These are phyloP conservation scores for Halyomorpha halys DNA, from an alignment of 1,140 invertebrate species.

Conservation along the genomic window DNA sequence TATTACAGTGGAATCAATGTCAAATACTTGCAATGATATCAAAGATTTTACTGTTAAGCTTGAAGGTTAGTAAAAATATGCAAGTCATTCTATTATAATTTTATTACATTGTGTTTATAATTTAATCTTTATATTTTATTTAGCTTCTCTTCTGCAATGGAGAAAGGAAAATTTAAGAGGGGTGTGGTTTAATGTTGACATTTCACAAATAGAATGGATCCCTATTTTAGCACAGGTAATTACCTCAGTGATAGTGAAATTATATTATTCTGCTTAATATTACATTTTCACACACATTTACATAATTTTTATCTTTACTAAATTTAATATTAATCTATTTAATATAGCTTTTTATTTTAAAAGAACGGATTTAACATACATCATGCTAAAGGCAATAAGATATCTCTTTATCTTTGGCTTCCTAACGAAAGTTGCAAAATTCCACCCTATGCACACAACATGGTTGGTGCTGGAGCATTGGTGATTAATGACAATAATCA, in stretches of 20 bases:
- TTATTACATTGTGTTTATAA: neutral
- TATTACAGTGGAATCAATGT: slow-evolving; percentile 50
- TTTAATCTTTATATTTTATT: slow-evolving; percentile 31
- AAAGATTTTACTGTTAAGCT: slow-evolving; percentile 44
- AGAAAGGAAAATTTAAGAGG: slow-evolving; percentile 49
- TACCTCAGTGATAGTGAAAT: neutral
- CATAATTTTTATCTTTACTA: too few species aligned
- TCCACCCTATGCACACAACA: slow-evolving; percentile 73
- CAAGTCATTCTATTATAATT: neutral
- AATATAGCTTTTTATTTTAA: slow-evolving; percentile 30
- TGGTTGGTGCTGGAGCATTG: slow-evolving; percentile 76
- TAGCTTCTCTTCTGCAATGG: slow-evolving; percentile 67
- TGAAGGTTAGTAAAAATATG: slow-evolving; percentile 38
- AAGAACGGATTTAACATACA: slow-evolving; percentile 77
- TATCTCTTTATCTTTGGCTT: slow-evolving; percentile 74
- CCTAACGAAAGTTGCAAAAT: slow-evolving; percentile 54
- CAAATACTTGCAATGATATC: slow-evolving; percentile 42
- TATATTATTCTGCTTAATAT: neutral
- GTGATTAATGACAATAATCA: slow-evolving; percentile 63
- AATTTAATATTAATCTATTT: neutral
- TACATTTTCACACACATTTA: neutral
- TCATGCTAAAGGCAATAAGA: slow-evolving; percentile 63
- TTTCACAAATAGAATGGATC: slow-evolving; percentile 60
- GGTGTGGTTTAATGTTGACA: slow-evolving; percentile 72
- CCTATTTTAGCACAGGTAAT: slow-evolving; percentile 59